Conservation (phyloP, 2,797 vertebrate genomes). For the Balearica regulorum region DNA sequence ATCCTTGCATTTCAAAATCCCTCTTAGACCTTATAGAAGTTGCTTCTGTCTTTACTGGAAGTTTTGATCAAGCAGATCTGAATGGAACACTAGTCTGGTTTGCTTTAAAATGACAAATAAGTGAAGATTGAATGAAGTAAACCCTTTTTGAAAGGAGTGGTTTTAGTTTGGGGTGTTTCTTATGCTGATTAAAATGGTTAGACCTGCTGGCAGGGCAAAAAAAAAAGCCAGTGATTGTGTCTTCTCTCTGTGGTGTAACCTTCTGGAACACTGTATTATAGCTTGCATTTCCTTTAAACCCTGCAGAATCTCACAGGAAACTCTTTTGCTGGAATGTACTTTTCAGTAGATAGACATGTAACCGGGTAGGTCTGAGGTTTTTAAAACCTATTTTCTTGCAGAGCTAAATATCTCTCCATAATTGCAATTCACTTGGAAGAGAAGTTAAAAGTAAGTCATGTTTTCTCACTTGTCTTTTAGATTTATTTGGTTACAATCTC, state of each 20-base stretch:
- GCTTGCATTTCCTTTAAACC: neutral
- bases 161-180: conserved; percentile 17
- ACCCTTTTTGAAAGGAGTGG: neutral
- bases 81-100: neutral
- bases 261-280: neutral
- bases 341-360: neutral
- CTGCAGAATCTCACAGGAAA: neutral
- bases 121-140: neutral
- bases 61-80: neutral
- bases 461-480: neutral
- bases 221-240: neutral
- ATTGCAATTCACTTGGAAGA: neutral
- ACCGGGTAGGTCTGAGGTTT: neutral
- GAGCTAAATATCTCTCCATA: neutral
- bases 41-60: neutral
- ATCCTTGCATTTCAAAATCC: neutral
- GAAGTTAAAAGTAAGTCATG: neutral
- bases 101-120: neutral
- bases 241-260: neutral
- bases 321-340: neutral
- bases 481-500: neutral
- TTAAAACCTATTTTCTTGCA: neutral
- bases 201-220: neutral
- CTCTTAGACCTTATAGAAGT: neutral
- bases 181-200: neutral